Evolutionary conservation across 1,140 invertebrate genomes (phyloP), one percentile per base, ranked within the genome.

Genomic region (Sinonovacula constricta): DNA sequence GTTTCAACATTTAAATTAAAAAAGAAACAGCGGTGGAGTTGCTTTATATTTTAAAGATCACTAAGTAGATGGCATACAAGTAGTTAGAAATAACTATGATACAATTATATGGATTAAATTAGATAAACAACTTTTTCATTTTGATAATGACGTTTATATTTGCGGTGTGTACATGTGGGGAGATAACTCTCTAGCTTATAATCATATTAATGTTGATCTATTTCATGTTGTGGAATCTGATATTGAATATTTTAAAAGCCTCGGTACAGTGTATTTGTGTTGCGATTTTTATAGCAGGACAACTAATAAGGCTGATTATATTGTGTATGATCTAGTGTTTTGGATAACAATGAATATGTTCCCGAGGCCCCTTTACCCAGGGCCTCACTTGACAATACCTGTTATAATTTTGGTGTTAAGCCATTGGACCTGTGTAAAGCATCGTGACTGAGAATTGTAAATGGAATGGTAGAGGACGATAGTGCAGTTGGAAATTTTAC

Each of bases 1-100:
- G 14, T 66, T 66, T 66, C 63, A 66, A 66, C 36, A 66, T 34
- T 15, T 33, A 2, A 66, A 66, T 66, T n/a, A 15, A 45, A 49
- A 49, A 28, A n/a, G 36, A 49, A 45, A 39, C 36, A 66, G 63
- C 24, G 34, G 63, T 15, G 39, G 39, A 2, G 36, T 49, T 12
- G 34, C 26, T 3, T 45, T 66, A n/a, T 66, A 66, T 66, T 66
- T 26, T 66, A 66, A 66, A 49, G n/a, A 26, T 22, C 18, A 28
- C n/a, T 15, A 3, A 10, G 31, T 3, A 28, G 39, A 45, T 45
- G 39, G 39, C 18, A 18, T 45, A 10, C 7, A 45, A 45, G 18
- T 45, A 10, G 18, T 45, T 45, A 45, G 18, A 45, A 45, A 7
- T 45, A 7, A 18, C 7, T 45, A n/a, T n/a, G n/a, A n/a, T n/a